Evolutionary conservation across 92 coral and sea anemone species (phyloP).

Genomic region (Epizoanthus rinbou): DNA sequence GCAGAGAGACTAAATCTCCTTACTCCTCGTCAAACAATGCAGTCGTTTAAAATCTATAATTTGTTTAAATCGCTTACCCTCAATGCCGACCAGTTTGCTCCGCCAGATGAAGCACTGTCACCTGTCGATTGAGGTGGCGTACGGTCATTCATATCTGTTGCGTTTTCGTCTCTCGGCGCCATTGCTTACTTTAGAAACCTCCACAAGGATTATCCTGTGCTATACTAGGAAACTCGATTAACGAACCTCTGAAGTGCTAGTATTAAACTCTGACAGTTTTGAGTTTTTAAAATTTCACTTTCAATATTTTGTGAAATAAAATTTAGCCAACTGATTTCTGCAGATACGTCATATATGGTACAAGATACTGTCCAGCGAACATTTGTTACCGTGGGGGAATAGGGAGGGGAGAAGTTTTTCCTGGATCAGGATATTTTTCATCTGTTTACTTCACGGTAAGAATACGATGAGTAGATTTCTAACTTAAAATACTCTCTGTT

Average conservation of each 20-base stretch:
- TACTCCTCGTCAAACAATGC: too few species aligned
- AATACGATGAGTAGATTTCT: too few species aligned
- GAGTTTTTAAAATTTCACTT: neutral
- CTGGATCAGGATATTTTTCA: too few species aligned
- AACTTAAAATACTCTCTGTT: too few species aligned
- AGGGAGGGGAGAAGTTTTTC: neutral
- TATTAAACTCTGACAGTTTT: too few species aligned
- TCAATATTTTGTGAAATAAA: neutral
- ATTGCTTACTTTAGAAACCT: constrained; percentile 11
- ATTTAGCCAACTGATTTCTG: neutral
- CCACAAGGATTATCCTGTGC: neutral
- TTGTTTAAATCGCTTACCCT: constrained; percentile 38
- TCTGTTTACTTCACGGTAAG: too few species aligned
- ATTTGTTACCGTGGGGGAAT: neutral
- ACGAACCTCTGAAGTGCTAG: neutral
- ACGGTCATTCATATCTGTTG: constrained; percentile 17
- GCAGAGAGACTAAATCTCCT: too few species aligned
- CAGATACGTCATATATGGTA: constrained; percentile 16
- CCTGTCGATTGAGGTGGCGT: constrained; percentile 10
- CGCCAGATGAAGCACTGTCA: neutral
- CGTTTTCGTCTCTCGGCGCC: constrained; percentile 39
- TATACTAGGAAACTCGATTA: neutral
- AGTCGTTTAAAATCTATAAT: too few species aligned
- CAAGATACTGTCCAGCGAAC: neutral
- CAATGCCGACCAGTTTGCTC: constrained; percentile 60